Percentiles rank a stretch among this genome's conserved stretches.
Evolutionary conservation across 2,888 invertebrate genomes (phyloP).

Genomic region (Nemapogon koenigi): DNA sequence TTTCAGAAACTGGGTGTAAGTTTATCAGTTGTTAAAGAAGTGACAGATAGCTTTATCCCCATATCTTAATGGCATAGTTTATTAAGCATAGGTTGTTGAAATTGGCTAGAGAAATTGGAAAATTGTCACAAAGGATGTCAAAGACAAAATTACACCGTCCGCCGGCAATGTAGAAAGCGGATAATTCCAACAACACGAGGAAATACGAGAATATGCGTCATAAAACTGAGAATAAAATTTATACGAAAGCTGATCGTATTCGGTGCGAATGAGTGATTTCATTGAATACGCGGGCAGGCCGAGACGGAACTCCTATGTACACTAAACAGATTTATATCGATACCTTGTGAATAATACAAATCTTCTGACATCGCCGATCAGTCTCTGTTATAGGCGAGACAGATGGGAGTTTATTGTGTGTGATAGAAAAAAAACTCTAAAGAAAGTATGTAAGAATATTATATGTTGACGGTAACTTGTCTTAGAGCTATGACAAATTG

Average conservation of each 20-base stretch:
- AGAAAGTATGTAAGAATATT: constrained; percentile 4
- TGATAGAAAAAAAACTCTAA: constrained; percentile 2
- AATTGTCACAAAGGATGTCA: not conserved
- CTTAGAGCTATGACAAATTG: constrained; percentile 7
- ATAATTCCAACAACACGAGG: too few species aligned
- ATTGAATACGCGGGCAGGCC: constrained; percentile 6
- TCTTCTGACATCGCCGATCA: constrained; percentile 4
- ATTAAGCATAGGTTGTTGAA: too few species aligned
- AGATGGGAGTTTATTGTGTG: constrained; percentile 2
- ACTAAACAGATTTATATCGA: constrained; percentile 9
- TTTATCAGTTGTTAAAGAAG: too few species aligned
- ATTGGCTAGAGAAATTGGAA: too few species aligned
- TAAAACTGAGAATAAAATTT: constrained; percentile 6
- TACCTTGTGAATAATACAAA: constrained; percentile 9
- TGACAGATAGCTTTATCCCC: too few species aligned
- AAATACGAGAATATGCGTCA: too few species aligned
- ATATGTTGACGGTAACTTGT: constrained; percentile 6
- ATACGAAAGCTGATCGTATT: constrained; percentile 7
- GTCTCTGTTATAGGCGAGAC: constrained; percentile 5
- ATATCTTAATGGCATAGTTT: too few species aligned
- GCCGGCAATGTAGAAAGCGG: too few species aligned
- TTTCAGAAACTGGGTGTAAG: too few species aligned
- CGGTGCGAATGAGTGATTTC: constrained; percentile 7
- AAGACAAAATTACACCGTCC: not conserved
- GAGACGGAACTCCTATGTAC: constrained; percentile 5